phyloP scores from a whole-genome alignment of 2,888 invertebrate species.

The Odiellus spinosus region DNA sequence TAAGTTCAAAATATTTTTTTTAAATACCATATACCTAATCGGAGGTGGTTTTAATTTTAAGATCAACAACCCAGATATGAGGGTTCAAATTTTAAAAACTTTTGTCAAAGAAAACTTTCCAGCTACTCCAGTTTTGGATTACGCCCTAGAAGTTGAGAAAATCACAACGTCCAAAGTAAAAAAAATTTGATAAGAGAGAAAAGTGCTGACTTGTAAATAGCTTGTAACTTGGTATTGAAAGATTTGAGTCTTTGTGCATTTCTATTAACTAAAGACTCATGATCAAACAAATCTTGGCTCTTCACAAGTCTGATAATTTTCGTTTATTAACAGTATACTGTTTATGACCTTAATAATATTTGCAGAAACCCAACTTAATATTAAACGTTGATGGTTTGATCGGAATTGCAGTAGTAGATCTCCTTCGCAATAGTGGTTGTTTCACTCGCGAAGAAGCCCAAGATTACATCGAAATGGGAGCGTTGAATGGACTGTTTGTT shows the following conservation, averaged over 20 bases:
- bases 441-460: conserved; percentile 95
- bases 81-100: conserved; percentile 91
- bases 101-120: conserved; percentile 89
- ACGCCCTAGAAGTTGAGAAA: conserved; percentile 94
- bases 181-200: too few relatives aligned
- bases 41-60: too few relatives aligned
- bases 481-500: conserved; percentile 95
- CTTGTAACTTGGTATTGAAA: too few relatives aligned
- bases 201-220: too few relatives aligned
- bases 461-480: conserved; percentile 92
- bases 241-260: too few relatives aligned
- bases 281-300: too few relatives aligned
- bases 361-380: conserved; percentile 90
- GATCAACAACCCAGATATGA: conserved; percentile 96
- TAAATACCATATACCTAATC: too few relatives aligned
- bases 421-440: conserved; percentile 80
- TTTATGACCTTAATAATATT: too few relatives aligned
- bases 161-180: conserved; percentile 81
- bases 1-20: conserved; percentile 30
- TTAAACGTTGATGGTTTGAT: conserved; percentile 98
- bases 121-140: conserved; percentile 77
- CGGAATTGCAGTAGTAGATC: conserved; percentile 91
- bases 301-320: too few relatives aligned
- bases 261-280: too few relatives aligned
- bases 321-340: too few relatives aligned